Percentiles rank a stretch among this genome's conserved stretches.
phyloP scores from a whole-genome alignment of 2,797 vertebrate species.

The Lepidocolaptes lacrymiger region DNA sequence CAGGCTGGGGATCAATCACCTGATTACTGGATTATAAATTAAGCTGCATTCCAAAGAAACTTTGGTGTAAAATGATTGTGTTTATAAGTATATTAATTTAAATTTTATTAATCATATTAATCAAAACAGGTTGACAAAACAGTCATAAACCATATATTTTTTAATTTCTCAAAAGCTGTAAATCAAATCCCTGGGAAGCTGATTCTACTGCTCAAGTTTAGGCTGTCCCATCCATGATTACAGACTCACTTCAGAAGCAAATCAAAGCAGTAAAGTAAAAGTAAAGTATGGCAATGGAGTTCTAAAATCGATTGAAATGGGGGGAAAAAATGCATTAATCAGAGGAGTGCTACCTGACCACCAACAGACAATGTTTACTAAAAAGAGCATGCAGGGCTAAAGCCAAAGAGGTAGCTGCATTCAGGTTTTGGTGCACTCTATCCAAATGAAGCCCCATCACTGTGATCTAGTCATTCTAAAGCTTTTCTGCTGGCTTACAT shows the following conservation, averaged over 20 bases:
- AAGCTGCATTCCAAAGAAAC: not conserved
- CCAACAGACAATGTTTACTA: not conserved
- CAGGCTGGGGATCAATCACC: not conserved
- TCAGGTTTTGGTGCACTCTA: not conserved
- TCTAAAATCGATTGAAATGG: not conserved
- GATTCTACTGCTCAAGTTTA: not conserved
- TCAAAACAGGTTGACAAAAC: not conserved
- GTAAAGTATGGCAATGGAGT: not conserved
- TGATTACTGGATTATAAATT: not conserved
- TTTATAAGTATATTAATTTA: not conserved
- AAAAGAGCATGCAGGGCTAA: not conserved
- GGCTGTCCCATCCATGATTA: not conserved
- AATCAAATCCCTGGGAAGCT: not conserved
- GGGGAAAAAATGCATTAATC: not conserved
- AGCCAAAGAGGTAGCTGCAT: not conserved
- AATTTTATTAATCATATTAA: slow-evolving; percentile 50
- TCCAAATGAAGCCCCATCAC: not conserved
- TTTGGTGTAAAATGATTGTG: not conserved
- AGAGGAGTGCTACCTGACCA: not conserved
- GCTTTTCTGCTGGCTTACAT: not conserved
- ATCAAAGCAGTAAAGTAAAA: not conserved
- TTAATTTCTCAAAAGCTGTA: slow-evolving; percentile 12
- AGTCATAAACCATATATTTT: not conserved
- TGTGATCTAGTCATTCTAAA: not conserved
- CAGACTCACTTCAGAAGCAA: slow-evolving; percentile 2